phyloP scores from a whole-genome alignment of 2,797 vertebrate species.

The Parotocinclus haroldoi region DNA sequence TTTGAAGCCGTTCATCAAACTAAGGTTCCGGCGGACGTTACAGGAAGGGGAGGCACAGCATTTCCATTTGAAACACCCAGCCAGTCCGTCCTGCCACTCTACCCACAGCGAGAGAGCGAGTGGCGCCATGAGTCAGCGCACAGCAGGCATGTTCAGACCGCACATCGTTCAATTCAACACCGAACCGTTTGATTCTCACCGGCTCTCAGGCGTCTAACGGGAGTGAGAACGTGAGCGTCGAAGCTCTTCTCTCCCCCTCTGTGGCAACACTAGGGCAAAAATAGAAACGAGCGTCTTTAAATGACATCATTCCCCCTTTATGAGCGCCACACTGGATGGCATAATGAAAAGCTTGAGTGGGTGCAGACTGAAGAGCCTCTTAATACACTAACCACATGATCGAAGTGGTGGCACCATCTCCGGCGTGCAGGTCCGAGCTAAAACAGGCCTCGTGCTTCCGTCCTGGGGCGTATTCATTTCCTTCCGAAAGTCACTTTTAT shows the following conservation, averaged over 20 bases:
- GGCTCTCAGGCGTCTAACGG: too few relatives aligned
- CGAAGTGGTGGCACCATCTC: not conserved
- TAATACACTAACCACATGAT: constrained; percentile 4
- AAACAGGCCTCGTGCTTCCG: not conserved
- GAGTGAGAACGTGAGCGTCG: too few relatives aligned
- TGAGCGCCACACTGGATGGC: constrained; percentile 22
- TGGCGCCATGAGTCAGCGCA: too few relatives aligned
- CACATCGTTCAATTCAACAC: not conserved
- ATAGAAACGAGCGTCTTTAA: constrained; percentile 25
- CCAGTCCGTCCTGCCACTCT: not conserved
- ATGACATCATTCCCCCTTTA: constrained; percentile 19
- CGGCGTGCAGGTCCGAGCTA: not conserved
- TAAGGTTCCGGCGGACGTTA: constrained; percentile 10
- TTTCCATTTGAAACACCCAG: constrained; percentile 45
- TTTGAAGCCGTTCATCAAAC: constrained; percentile 61
- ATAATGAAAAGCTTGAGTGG: constrained; percentile 17
- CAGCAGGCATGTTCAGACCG: not conserved
- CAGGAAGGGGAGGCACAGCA: constrained; percentile 24
- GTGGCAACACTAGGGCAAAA: constrained; percentile 10
- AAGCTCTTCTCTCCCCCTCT: not conserved
- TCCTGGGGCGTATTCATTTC: too few relatives aligned
- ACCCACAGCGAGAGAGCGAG: not conserved
- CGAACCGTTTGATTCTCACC: too few relatives aligned
- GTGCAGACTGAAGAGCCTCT: constrained; percentile 7
- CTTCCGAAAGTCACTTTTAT: not conserved